These are phyloP conservation scores for Plectropomus leopardus DNA, from an alignment of 2,113 vertebrate genomes.

Conservation along the genomic window DNA sequence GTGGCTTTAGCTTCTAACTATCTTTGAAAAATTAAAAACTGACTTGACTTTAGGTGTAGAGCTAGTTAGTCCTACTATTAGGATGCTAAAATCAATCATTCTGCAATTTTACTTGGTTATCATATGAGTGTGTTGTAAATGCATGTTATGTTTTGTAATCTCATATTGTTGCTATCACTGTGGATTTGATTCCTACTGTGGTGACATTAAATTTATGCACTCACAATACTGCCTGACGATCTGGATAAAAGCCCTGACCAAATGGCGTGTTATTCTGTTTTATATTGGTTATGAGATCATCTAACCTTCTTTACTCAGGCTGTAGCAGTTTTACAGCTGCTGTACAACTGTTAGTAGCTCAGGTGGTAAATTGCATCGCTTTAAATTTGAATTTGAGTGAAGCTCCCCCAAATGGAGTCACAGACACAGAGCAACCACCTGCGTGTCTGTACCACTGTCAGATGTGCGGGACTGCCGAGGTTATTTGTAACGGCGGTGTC, in stretches of 20 bases:
- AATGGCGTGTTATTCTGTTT: not conserved
- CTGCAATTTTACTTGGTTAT: not conserved
- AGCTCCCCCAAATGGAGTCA: conserved; percentile 34
- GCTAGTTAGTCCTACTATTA: not conserved
- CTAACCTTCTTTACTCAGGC: not conserved
- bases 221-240: not conserved
- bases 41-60: not conserved
- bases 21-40: too few species aligned
- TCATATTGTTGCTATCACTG: not conserved
- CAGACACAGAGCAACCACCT: conserved; percentile 37
- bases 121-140: not conserved
- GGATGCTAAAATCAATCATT: not conserved
- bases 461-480: conserved; percentile 45
- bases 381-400: conserved; percentile 62
- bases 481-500: conserved; percentile 43
- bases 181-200: not conserved
- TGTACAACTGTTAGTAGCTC: conserved; percentile 25
- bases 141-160: not conserved
- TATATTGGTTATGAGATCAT: conserved; percentile 17
- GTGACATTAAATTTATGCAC: not conserved
- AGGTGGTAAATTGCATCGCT: conserved; percentile 58
- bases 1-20: too few species aligned
- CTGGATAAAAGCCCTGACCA: conserved; percentile 1
- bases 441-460: conserved; percentile 63
- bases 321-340: conserved; percentile 5